Percentiles rank a stretch among this genome's conserved stretches.
These are phyloP conservation scores for Theretra japonica DNA, from an alignment of 2,888 invertebrate genomes.

Conservation along the genomic window DNA sequence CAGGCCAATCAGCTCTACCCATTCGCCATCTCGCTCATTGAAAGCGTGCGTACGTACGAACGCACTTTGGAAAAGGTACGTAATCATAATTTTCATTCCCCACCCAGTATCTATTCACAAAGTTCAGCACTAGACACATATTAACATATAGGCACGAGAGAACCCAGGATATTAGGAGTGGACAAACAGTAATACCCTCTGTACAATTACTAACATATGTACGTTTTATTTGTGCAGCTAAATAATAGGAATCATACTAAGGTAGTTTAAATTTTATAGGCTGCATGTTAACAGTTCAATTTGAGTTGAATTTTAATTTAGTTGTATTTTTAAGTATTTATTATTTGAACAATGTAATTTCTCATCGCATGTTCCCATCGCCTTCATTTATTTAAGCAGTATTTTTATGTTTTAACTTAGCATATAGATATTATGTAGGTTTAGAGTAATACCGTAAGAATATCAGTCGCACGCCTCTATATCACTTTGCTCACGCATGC, in stretches of 20 bases:
- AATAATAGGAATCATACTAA: constrained; percentile 85
- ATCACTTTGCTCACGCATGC: constrained; percentile 28
- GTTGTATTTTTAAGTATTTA: constrained; percentile 34
- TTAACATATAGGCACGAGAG: constrained; percentile 38
- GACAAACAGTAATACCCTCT: constrained; percentile 24
- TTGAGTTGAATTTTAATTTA: constrained; percentile 43
- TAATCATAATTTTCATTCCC: constrained; percentile 31
- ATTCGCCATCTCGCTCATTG: constrained; percentile 98
- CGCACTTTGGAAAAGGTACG: constrained; percentile 97
- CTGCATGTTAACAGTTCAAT: constrained; percentile 51
- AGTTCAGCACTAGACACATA: constrained; percentile 52
- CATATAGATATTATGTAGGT: neutral
- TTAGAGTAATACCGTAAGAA: neutral
- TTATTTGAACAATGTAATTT: constrained; percentile 24
- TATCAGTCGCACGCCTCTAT: constrained; percentile 14
- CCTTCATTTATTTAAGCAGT: constrained; percentile 33
- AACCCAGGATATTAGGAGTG: constrained; percentile 43
- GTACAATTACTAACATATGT: constrained; percentile 69
- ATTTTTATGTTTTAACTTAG: constrained; percentile 13
- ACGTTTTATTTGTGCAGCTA: constrained; percentile 84
- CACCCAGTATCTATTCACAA: constrained; percentile 43
- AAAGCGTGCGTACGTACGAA: constrained; percentile 98
- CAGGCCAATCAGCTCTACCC: constrained; percentile 99
- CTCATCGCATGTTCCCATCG: constrained; percentile 34
- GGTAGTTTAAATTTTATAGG: constrained; percentile 71